Conservation (phyloP, 2,797 vertebrate genomes). For the Florisuga fusca region DNA sequence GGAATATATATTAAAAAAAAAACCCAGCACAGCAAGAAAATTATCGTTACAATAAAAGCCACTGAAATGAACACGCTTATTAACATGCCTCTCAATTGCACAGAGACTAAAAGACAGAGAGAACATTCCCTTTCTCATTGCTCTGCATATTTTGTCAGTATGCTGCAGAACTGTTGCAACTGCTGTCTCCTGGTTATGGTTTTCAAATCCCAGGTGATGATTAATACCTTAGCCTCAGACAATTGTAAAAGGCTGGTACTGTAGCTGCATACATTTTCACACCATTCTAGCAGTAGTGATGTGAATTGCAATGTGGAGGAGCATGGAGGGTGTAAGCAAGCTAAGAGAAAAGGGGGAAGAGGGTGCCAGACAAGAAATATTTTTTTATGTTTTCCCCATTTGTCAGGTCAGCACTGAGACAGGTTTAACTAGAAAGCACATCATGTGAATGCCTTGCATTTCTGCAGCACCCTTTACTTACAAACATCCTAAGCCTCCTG, state of each 20-base stretch:
- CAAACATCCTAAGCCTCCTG: neutral
- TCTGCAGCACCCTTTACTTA: neutral
- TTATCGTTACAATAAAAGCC: constrained; percentile 63
- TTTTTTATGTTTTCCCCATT: neutral
- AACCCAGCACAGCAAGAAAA: constrained; percentile 19
- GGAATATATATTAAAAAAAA: constrained; percentile 37
- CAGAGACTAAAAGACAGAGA: constrained; percentile 35
- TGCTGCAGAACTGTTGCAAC: constrained; percentile 52
- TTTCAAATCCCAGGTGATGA: constrained; percentile 67
- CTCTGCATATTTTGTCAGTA: constrained; percentile 69
- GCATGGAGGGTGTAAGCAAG: neutral
- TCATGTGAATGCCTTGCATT: neutral
- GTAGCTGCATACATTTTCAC: neutral
- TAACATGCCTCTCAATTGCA: constrained; percentile 59
- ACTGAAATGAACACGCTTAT: constrained; percentile 67
- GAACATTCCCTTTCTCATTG: neutral
- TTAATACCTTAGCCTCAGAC: constrained; percentile 55
- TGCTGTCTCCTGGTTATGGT: constrained; percentile 70
- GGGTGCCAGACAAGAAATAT: neutral
- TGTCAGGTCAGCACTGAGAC: neutral
- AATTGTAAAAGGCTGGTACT: neutral
- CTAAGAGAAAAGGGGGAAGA: neutral
- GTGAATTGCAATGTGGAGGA: neutral
- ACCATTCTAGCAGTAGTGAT: neutral
- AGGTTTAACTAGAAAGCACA: neutral